A percentile compares a stretch with the other conserved stretches of the same genome.
Conservation (phyloP, 2,888 invertebrate genomes). For the Tipula confusa region DNA sequence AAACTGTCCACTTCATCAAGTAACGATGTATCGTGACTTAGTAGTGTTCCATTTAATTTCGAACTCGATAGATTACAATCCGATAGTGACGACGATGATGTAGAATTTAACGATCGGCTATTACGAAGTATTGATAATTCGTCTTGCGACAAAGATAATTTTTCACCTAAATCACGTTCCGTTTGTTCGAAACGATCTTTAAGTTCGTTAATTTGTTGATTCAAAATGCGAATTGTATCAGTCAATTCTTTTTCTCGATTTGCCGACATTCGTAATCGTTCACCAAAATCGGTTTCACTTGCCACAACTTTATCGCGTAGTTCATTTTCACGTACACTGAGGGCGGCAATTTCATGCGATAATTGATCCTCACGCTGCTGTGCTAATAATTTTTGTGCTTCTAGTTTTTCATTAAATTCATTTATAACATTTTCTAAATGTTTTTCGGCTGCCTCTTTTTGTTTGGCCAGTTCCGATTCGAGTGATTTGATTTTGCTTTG, state of each 20-base stretch:
- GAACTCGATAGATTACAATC: conserved; percentile 28
- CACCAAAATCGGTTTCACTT: conserved; percentile 41
- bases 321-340: conserved; percentile 42
- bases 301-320: conserved; percentile 41
- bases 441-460: conserved; percentile 42
- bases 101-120: conserved; percentile 34
- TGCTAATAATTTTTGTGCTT: conserved; percentile 43
- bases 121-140: conserved; percentile 43
- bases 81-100: conserved; percentile 31
- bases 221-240: conserved; percentile 44
- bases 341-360: conserved; percentile 40
- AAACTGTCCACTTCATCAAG: conserved; percentile 77
- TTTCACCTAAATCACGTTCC: conserved; percentile 46
- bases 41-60: conserved; percentile 33
- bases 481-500: conserved; percentile 43
- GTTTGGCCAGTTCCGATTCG: conserved; percentile 42
- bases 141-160: conserved; percentile 45
- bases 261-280: conserved; percentile 40
- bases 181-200: conserved; percentile 42
- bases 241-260: conserved; percentile 44
- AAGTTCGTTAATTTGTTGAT: conserved; percentile 43
- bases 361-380: conserved; percentile 45
- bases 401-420: conserved; percentile 42
- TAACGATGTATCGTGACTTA: conserved; percentile 47
- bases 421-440: conserved; percentile 41